Base-by-base conservation (phyloP, 2,113 vertebrate species). In the Pituophis catenifer region DNA sequence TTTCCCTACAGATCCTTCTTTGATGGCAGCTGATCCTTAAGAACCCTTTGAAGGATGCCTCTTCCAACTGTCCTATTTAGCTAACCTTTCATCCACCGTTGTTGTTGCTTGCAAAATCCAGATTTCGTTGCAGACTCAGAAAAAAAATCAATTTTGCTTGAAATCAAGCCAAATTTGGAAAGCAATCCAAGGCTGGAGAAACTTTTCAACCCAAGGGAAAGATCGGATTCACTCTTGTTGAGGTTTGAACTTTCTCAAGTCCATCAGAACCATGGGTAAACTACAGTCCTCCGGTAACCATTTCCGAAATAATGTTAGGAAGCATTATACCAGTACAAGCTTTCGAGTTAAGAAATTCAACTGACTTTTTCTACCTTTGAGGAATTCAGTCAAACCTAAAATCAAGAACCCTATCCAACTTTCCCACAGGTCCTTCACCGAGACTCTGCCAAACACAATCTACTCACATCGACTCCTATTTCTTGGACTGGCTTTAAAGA, bases 341-440 rank as follows among this genome's bases (percentile, higher is more conserved):
- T 87, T 87, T 92, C 81, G 0, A 38, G 89, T 93, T 8, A 94
- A 93, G 91, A 94, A 94, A 91, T 57, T 52, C 90, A 44, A 90
- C 53, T 44, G 54, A 92, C 54, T 93, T 19, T 93, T 13, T 65
- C 29, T 24, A 7, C 23, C 87, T 85, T 93, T 54, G 85, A 95
- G 90, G 94, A 96, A 94, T 94, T 91, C 54, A 58, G 3, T 52
- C 75, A 85, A 95, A 58, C 52, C 53, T 87, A 86, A 93, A 48
- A 93, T 93, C 55, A 59, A 94, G 95, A 86, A 48, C 3, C 93
- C 93, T 93, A 54, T 92, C 57, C 89, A 86, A 93, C 95, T 94
- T 55, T 89, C 94, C 94, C 86, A 94, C 88, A 94, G 92, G 94
- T 95, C 90, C 91, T 94, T 93, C 92, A 94, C 94, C 94, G 93